Evolutionary conservation across 2,113 vertebrate species (phyloP), one percentile per base, ranked within the genome.

Genomic region (Delphinus delphis): DNA sequence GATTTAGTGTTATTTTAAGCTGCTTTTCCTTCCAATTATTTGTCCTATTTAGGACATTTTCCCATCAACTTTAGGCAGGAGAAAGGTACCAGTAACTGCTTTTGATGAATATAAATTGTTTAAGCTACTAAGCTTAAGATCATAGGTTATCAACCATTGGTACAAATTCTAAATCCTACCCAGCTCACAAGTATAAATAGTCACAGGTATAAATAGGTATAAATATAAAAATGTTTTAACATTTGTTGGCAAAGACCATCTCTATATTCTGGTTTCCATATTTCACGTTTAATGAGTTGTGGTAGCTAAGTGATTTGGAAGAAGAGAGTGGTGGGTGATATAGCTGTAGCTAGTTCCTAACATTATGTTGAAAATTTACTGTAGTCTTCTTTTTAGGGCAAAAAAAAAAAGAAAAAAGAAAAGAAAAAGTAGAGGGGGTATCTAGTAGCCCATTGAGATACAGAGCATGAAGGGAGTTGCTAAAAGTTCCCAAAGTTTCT

Each of bases 1-100:
- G 71, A 92, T 84, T 87, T 36, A 77, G 58, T 65, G n/a, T 63
- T 97, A 96, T 76, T 95, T 95, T 96, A 87, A 95, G 84, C 79
- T 83, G 33, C 6, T 87, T 93, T 95, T 96, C 31, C 41, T 93
- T 87, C 58, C 53, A 93, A 89, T 71, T 96, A 96, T 94, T 41
- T 89, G 41, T 73, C 67, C 41, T 89, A 65, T 55, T 92, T 88
- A 71, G 88, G 85, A 67, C 21, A 62, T 44, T 87, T 86, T 94
- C 62, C 67, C 91, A 96, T 70, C 60, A 86, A 82, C 33, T 91
- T 68, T 55, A 79, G 65, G 26, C 13, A 9, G 23, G 17, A 20
- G 21, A 88, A 88, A 90, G 36, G 38, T 84, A 65, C 20, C 41
- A 85, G 26, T 67, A 93, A 96, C 6, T 67, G 18, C 38, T 71